These are phyloP conservation scores for Ptychobarbus kaznakovi DNA, from an alignment of 2,797 vertebrate species.

Conservation along the genomic window DNA sequence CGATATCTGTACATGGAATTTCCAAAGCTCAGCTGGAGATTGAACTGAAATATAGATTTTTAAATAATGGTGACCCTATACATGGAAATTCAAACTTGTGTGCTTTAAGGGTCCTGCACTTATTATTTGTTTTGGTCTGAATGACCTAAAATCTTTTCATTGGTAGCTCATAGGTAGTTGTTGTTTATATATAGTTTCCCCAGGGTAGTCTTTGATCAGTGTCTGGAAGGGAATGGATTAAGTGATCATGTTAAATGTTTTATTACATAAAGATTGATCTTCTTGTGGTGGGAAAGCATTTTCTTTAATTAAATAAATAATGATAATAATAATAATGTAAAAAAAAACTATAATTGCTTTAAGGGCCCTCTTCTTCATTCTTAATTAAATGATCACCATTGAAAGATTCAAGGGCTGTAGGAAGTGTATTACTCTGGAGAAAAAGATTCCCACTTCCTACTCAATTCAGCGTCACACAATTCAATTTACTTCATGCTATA, in stretches of 20 bases:
- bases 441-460: constrained; percentile 18
- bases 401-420: constrained; percentile 8
- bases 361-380: constrained; percentile 4
- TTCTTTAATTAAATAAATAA: background rate
- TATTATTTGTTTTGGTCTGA: background rate
- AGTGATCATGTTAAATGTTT: constrained; percentile 4
- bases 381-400: constrained; percentile 47
- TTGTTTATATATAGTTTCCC: background rate
- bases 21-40: constrained; percentile 25
- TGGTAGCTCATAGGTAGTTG: background rate
- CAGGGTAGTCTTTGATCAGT: background rate
- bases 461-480: background rate
- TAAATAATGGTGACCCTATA: constrained; percentile 11
- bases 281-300: constrained; percentile 23
- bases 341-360: constrained; percentile 2
- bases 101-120: background rate
- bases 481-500: constrained; percentile 5
- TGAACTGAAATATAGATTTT: constrained; percentile 24
- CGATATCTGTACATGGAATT: constrained; percentile 33
- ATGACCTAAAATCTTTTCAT: background rate
- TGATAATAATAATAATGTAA: background rate
- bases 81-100: background rate
- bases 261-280: constrained; percentile 24
- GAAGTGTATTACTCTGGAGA: constrained; percentile 22
- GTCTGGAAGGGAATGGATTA: background rate